Evolutionary conservation across 1,140 invertebrate genomes (phyloP), one percentile per base, ranked within the genome.

Genomic region (Drosophila biarmipes): DNA sequence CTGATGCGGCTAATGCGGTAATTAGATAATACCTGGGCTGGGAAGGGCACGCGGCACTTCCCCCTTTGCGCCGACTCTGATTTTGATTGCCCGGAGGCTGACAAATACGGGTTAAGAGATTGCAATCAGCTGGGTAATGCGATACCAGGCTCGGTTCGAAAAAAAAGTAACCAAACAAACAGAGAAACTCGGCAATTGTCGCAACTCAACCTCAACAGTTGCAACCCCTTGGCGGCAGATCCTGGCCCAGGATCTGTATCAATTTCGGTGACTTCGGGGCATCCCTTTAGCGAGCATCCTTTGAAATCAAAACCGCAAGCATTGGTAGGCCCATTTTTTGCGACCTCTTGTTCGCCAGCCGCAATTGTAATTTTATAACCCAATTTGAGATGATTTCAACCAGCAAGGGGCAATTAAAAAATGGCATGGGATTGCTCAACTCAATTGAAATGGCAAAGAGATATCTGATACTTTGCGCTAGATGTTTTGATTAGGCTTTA

Each of bases 361-460:
- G 56, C 84, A 82, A 89, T 89, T 87, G 84, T 87, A 68, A 89
- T 76, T 72, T 87, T 89, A 89, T 87, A 75, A 82, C 73, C 75
- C 79, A 87, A 87, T 87, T 87, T 86, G 81, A 34, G 61, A 58
- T 73, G 54, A 66, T 77, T 76, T 76, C 56, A 38, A 17, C 49
- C 27, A 29, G 54, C 57, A 52, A 57, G 10, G 27, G 64, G 73
- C 63, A 69, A 57, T 76, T 68, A 68, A 61, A 55, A 67, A 67
- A 12, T 24, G 43, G 27, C 15, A 21, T 48, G 19, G 19, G 37
- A 54, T 64, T 55, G 52, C 52, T 21, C 15, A n/a, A 38, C 42
- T 40, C 52, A 51, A 69, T 63, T 69, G 51, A 69, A 54, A 37
- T 27, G 6, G 31, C 24, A 7, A 6, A 7, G 4, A 21, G 72